These are phyloP conservation scores for Tenthredo livida DNA, from an alignment of 2,888 invertebrate genomes.

Conservation along the genomic window DNA sequence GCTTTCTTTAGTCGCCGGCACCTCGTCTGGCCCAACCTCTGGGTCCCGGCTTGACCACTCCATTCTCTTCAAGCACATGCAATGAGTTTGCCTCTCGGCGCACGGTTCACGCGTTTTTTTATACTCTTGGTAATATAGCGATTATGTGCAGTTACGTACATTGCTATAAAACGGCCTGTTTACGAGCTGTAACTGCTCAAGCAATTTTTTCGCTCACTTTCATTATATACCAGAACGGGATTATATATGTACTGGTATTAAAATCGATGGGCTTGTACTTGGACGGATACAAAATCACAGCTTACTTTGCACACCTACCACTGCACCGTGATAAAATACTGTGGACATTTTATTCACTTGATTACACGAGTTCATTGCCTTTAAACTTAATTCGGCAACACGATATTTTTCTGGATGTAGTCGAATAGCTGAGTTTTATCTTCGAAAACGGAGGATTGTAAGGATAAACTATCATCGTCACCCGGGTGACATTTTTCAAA, in stretches of 20 bases:
- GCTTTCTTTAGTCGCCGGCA: not conserved
- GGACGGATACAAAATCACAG: not conserved
- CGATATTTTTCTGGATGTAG: not conserved
- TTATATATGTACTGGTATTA: conserved; percentile 2
- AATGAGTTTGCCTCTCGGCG: conserved; percentile 18
- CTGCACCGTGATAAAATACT: not conserved
- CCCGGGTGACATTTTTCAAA: too few species aligned
- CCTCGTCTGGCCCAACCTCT: conserved; percentile 30
- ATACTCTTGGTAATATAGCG: conserved; percentile 39
- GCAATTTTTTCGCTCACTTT: conserved; percentile 40
- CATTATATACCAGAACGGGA: conserved; percentile 19
- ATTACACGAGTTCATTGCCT: not conserved
- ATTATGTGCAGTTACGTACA: conserved; percentile 45
- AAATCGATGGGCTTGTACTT: conserved; percentile 26
- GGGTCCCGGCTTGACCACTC: conserved; percentile 30
- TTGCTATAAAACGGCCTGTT: conserved; percentile 39
- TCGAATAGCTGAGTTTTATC: not conserved
- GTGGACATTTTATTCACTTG: not conserved
- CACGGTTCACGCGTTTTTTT: conserved; percentile 29
- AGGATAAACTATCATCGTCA: not conserved
- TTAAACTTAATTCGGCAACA: not conserved
- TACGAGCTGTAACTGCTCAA: conserved; percentile 46
- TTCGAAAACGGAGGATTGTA: not conserved
- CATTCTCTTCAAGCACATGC: conserved; percentile 43
- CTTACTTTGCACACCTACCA: not conserved